A percentile compares a stretch with the other conserved stretches of the same genome.
phyloP scores from a whole-genome alignment of 2,797 vertebrate genomes.

The Cephalopachus bancanus region DNA sequence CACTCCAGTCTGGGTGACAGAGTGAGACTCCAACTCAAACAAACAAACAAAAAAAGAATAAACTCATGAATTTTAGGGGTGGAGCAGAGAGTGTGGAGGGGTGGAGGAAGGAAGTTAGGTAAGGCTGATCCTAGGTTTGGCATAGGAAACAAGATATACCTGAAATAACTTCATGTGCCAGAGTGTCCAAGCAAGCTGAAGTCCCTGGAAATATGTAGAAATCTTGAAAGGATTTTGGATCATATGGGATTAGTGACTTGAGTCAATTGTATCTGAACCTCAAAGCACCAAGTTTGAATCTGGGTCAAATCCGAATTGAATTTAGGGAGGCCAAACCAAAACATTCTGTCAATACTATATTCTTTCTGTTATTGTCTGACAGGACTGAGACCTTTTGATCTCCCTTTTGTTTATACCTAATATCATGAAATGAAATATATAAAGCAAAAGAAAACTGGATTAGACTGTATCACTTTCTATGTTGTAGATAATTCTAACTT shows the following conservation, averaged over 20 bases:
- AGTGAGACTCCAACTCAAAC: too few species aligned
- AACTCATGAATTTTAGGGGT: too few species aligned
- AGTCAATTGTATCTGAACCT: not conserved
- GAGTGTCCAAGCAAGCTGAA: not conserved
- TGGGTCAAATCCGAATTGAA: not conserved
- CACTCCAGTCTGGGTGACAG: too few species aligned
- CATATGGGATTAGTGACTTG: not conserved
- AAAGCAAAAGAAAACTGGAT: not conserved
- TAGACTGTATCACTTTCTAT: not conserved
- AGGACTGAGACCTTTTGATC: not conserved
- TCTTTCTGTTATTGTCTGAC: constrained; percentile 5
- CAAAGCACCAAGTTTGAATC: not conserved
- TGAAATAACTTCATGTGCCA: not conserved
- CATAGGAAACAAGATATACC: not conserved
- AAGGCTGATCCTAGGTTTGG: not conserved
- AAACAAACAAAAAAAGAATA: too few species aligned
- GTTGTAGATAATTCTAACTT: not conserved
- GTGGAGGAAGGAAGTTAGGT: not conserved
- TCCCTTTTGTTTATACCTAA: not conserved
- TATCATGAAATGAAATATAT: not conserved
- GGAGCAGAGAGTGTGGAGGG: too few species aligned
- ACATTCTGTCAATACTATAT: not conserved
- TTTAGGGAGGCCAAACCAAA: not conserved
- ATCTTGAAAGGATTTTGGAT: not conserved
- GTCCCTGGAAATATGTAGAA: not conserved